Evolutionary conservation across 2,113 vertebrate species (phyloP), one percentile per base, ranked within the genome.

Genomic region (Amia ocellicauda): DNA sequence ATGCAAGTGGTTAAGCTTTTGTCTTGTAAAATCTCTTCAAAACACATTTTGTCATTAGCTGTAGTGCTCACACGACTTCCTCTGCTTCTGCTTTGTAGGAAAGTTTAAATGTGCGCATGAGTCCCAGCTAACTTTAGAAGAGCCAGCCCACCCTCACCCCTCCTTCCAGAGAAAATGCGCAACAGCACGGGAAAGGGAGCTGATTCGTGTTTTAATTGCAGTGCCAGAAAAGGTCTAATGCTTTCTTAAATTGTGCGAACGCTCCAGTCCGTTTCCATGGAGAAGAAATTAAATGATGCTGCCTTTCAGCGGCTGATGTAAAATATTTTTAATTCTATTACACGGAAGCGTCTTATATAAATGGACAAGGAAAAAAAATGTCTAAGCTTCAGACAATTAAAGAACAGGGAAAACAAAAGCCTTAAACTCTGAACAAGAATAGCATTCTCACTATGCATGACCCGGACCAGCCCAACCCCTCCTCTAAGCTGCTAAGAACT

Each of bases 261-360:
- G 11, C 11, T 36, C 31, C 5, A 36, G 31, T 36, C 58, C 22
- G 70, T 62, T 26, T 72, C 66, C 62, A 49, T 58, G 31, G 65
- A 62, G 61, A 68, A 61, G 41, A 60, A 62, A 65, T 65, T 58
- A 63, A 60, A 62, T 20, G 24, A 16, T 36, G 31, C 11, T 36
- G 31, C 62, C 52, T 47, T 64, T 49, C 14, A 27, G 42, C 63
- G 43, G n/a, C 47, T 57, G 26, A 66, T 71, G 50, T 59, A 51
- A 27, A 40, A 40, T 51, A 61, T 20, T 53, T 67, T 58, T n/a
- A 59, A 60, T 45, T 47, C 27, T 24, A 47, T 45, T 41, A 10
- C 27, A 2, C 60, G 42, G 23, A 56, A 16, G 23, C 36, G 28
- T 16, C 53, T 62, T 51, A 29, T 22, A 61, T 4, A 62, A 23